Evolutionary conservation across 2,888 invertebrate genomes (phyloP).

Genomic region (Drepana falcataria): DNA sequence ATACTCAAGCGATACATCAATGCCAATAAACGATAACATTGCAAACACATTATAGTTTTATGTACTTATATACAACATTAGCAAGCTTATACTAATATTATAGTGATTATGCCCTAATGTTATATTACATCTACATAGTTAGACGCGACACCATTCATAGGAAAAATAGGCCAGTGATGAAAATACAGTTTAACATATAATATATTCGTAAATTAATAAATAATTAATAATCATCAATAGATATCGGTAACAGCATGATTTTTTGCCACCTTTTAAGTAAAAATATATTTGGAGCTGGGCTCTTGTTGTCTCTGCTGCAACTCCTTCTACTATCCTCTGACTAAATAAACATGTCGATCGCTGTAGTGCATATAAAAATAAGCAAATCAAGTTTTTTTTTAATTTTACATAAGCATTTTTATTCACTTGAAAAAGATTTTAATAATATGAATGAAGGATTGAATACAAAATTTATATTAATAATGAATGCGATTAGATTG

Average conservation of each 20-base stretch:
- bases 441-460: slow-evolving; percentile 5
- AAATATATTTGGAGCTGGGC: too few species aligned
- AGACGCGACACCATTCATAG: slow-evolving; percentile 20
- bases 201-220: too few species aligned
- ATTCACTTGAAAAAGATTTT: neutral
- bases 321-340: too few species aligned
- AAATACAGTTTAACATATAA: neutral
- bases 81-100: slow-evolving; percentile 13
- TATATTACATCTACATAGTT: slow-evolving; percentile 18
- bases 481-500: slow-evolving; percentile 7
- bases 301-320: too few species aligned
- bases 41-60: slow-evolving; percentile 38
- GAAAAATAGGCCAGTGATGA: slow-evolving; percentile 10
- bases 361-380: too few species aligned
- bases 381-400: neutral
- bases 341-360: too few species aligned
- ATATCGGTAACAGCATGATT: too few species aligned
- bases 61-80: slow-evolving; percentile 32
- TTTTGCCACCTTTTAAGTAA: too few species aligned
- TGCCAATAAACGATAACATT: slow-evolving; percentile 61
- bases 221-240: too few species aligned
- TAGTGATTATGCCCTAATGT: slow-evolving; percentile 32
- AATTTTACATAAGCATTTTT: neutral
- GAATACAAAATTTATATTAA: slow-evolving; percentile 5
- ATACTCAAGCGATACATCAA: slow-evolving; percentile 67